These are phyloP conservation scores for Bubo bubo DNA, from an alignment of 2,113 vertebrate species.

Conservation along the genomic window DNA sequence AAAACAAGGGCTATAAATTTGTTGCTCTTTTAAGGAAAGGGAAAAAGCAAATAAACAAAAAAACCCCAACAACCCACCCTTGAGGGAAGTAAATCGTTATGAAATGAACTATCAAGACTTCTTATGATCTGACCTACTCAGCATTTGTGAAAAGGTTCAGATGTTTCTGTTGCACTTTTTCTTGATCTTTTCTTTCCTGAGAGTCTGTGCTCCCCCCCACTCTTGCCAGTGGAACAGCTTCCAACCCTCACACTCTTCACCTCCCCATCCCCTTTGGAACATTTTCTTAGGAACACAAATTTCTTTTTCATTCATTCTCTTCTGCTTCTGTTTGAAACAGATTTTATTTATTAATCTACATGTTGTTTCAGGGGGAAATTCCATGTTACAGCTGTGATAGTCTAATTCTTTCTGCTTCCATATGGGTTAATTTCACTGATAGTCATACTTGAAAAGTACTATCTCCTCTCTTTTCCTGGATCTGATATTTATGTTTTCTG, in stretches of 20 bases:
- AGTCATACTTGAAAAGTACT: background rate
- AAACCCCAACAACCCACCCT: background rate
- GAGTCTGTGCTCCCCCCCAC: background rate
- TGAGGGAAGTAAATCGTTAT: background rate
- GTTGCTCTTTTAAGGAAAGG: background rate
- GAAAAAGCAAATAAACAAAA: background rate
- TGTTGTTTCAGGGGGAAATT: background rate
- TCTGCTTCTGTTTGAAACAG: background rate
- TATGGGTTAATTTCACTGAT: background rate
- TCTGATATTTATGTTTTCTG: background rate
- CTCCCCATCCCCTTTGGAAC: background rate
- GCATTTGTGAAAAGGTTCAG: background rate
- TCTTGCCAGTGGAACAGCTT: background rate
- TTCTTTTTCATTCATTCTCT: background rate
- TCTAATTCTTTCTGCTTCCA: background rate
- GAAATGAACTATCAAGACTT: background rate
- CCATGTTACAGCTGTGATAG: background rate
- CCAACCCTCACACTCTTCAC: background rate
- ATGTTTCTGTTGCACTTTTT: background rate
- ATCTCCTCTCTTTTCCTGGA: background rate
- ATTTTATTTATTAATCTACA: background rate
- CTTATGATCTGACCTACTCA: background rate
- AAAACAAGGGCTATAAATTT: background rate
- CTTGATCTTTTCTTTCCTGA: background rate
- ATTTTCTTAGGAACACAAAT: background rate